Evolutionary conservation across 2,888 invertebrate genomes (phyloP), one percentile per base, ranked within the genome.

Genomic region (Hydraecia micacea): DNA sequence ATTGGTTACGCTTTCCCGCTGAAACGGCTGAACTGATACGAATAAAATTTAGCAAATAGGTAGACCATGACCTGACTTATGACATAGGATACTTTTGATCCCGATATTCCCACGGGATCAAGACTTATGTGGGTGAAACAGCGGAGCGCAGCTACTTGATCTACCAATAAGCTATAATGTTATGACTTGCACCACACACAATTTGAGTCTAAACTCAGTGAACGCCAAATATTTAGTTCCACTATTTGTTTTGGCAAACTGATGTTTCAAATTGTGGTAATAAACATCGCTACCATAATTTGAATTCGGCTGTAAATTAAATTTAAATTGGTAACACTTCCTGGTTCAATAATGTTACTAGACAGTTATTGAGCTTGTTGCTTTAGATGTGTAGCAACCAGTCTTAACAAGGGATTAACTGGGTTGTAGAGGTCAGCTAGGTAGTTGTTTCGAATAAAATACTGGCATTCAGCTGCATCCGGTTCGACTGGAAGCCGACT

Each of bases 201-300:
- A 55, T 87, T 81, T 65, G 69, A 80, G 80, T 80, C 68, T 78
- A 81, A 81, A 84, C 83, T 84, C 69, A 68, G 77, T 86, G 75
- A 87, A 80, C 75, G 69, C 71, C 80, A 84, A 90, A 90, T 86
- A 89, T 89, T 89, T 84, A 84, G 82, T 79, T 78, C 66, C 75
- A 77, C 71, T 89, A 86, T 89, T 86, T 88, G 84, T 87, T 81
- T 88, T 74, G 75, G 68, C 70, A 75, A 87, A 88, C 80, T 88
- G 88, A 87, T 90, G 85, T 88, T 87, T 81, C 81, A 73, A 87
- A 87, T 86, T 83, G 74, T 36, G 72, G 68, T 84, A 79, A 76
- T 87, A 84, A 82, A 84, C 83, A 88, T 80, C 39, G 39, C 69
- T 52, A 75, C 62, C 75, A 80, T 77, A 77, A 86, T 86, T 81